Percentiles rank a stretch among this genome's conserved stretches.
Conservation (phyloP, 2,888 invertebrate genomes). For the Noctua janthe region DNA sequence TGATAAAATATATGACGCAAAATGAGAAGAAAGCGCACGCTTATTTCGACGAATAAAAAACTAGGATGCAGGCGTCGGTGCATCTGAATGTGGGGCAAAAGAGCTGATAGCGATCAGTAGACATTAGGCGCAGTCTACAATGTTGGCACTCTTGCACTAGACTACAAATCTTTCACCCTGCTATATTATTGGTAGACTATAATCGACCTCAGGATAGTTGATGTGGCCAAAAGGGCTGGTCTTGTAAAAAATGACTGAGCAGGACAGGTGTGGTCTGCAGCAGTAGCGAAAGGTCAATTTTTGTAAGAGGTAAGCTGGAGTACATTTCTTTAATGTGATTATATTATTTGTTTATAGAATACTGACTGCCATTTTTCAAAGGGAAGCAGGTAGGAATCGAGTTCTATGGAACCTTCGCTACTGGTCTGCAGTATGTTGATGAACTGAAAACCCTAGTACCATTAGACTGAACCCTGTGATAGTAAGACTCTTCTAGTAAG, state of each 20-base stretch:
- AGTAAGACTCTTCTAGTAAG: background rate
- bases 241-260: rapidly evolving
- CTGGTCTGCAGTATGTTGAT: background rate
- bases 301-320: too few relatives aligned
- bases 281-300: too few relatives aligned
- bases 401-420: too few relatives aligned
- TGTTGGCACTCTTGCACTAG: background rate
- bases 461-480: background rate
- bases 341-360: too few relatives aligned
- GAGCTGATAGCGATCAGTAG: conserved; percentile 53
- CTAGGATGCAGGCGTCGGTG: conserved; percentile 61
- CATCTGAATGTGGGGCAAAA: conserved; percentile 63
- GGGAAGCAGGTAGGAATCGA: too few relatives aligned
- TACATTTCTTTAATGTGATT: too few relatives aligned
- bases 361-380: too few relatives aligned
- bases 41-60: conserved; percentile 57
- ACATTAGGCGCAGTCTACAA: conserved; percentile 42
- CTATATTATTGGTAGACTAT: background rate
- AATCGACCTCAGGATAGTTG: background rate
- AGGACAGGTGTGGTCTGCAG: background rate
- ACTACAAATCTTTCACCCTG: background rate
- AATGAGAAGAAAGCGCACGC: conserved; percentile 61
- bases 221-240: background rate
- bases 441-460: background rate
- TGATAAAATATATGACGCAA: conserved; percentile 36